Evolutionary conservation across 1,140 invertebrate genomes (phyloP), one percentile per base, ranked within the genome.

Genomic region (Orussus abietinus): DNA sequence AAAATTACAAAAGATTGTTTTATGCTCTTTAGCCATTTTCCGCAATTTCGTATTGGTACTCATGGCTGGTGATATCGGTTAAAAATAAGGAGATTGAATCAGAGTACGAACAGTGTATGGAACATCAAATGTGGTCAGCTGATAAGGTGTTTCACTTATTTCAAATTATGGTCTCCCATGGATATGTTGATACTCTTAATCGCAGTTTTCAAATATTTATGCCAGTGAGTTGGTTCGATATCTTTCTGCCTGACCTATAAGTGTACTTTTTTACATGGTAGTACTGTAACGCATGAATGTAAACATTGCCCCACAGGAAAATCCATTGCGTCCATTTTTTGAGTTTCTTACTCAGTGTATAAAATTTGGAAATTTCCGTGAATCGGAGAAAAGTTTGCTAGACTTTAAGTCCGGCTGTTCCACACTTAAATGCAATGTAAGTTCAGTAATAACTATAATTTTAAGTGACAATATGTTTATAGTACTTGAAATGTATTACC

Each of bases 151-250:
- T 69, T 6, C 57, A 66, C 42, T 64, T 83, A 2, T 72, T 81
- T 9, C 60, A 75, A 42, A 57, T 71, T 34, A 74, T 77, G 53
- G 53, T 82, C 30, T 55, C 64, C 4, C 57, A 64, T 33, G 70
- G 75, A 19, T 80, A 75, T 53, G 56, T 79, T 5, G 66, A 62
- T 9, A 80, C 79, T 1, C 47, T 84, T 15, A 69, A 67, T 28
- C 72, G 78, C 55, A 79, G 79, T 33, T 74, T 80, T 46, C 55
- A 75, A 34, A 79, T 83, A 52, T 84, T 84, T 62, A 76, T 83
- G 62, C 77, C 79, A 43, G 81, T 83, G 69, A 74, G 72, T 66
- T 32, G 17, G 28, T 32, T n/a, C n/a, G n/a, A n/a, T n/a, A n/a
- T n/a, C n/a, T n/a, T n/a, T n/a, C n/a, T n/a, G n/a, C n/a, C n/a